A percentile compares a stretch with the other conserved stretches of the same genome.
phyloP scores from a whole-genome alignment of 1,140 invertebrate genomes.

The Leptoteleia sp. region DNA sequence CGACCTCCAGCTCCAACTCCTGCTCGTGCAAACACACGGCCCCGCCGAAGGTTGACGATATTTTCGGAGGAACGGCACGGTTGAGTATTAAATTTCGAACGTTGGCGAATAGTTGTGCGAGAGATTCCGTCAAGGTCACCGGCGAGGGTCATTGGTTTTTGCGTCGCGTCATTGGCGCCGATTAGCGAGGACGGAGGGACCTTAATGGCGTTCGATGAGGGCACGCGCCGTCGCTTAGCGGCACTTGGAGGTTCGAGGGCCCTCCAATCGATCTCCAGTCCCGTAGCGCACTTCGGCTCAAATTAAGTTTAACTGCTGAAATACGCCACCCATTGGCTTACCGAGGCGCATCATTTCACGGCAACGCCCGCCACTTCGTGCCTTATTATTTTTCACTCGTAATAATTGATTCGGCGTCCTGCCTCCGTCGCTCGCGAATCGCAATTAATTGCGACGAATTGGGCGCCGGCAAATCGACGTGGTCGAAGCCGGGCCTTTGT shows the following conservation, averaged over 20 bases:
- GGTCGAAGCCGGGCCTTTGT: no score
- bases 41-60: conserved; percentile 11
- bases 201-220: conserved; percentile 76
- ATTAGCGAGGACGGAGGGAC: conserved; percentile 69
- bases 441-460: conserved; percentile 17
- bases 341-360: conserved; percentile 47
- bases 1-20: conserved; percentile 39
- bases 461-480: no score
- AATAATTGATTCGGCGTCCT: conserved; percentile 19
- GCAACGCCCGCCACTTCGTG: conserved; percentile 46
- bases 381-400: conserved; percentile 54
- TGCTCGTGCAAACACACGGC: conserved; percentile 15
- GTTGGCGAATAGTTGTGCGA: no score
- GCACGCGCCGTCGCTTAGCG: conserved; percentile 76
- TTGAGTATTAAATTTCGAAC: conserved; percentile 1
- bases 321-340: conserved; percentile 69
- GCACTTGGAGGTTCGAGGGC: conserved; percentile 75
- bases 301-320: conserved; percentile 79
- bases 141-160: no score
- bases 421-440: not conserved
- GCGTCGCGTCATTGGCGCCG: conserved; percentile 41
- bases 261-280: conserved; percentile 79
- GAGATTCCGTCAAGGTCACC: no score
- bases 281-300: conserved; percentile 77
- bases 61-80: not conserved